Conservation (phyloP, 2,113 vertebrate genomes). For the Pelobates fuscus region DNA sequence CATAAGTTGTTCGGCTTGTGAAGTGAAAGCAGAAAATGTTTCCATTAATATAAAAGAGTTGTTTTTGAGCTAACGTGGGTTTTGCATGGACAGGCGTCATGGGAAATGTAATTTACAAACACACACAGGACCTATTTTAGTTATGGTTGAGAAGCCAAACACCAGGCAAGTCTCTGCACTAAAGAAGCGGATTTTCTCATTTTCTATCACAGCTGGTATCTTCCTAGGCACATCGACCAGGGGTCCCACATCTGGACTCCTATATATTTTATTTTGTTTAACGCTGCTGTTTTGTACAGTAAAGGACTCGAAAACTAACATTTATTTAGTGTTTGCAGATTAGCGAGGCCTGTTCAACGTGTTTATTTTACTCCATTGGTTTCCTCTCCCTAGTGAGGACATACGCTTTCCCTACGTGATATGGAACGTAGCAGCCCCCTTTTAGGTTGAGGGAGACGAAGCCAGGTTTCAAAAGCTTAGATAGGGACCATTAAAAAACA, state of each 20-base stretch:
- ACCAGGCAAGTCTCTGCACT: too few relatives aligned
- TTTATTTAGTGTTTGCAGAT: constrained; percentile 47
- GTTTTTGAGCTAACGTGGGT: too few relatives aligned
- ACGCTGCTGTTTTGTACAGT: background rate
- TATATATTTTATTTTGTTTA: constrained; percentile 26
- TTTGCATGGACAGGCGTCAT: too few relatives aligned
- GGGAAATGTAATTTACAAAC: too few relatives aligned
- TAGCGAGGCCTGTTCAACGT: constrained; percentile 21
- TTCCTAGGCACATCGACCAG: too few relatives aligned
- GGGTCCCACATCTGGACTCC: background rate
- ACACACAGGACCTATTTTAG: too few relatives aligned
- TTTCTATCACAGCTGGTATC: too few relatives aligned
- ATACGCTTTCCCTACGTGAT: background rate
- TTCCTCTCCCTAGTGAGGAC: constrained; percentile 29
- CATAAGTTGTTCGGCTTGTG: too few relatives aligned
- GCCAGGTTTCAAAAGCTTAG: constrained; percentile 43
- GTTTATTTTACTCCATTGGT: constrained; percentile 37
- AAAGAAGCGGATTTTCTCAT: too few relatives aligned
- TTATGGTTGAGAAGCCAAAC: too few relatives aligned
- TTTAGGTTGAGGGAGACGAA: background rate
- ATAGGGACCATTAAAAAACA: constrained; percentile 44
- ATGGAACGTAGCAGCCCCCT: background rate
- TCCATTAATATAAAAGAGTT: too few relatives aligned
- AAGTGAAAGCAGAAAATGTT: too few relatives aligned
- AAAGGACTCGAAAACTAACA: constrained; percentile 36